Evolutionary conservation across 1,140 invertebrate genomes (phyloP), one percentile per base, ranked within the genome.

Genomic region (Drosophila insularis): DNA sequence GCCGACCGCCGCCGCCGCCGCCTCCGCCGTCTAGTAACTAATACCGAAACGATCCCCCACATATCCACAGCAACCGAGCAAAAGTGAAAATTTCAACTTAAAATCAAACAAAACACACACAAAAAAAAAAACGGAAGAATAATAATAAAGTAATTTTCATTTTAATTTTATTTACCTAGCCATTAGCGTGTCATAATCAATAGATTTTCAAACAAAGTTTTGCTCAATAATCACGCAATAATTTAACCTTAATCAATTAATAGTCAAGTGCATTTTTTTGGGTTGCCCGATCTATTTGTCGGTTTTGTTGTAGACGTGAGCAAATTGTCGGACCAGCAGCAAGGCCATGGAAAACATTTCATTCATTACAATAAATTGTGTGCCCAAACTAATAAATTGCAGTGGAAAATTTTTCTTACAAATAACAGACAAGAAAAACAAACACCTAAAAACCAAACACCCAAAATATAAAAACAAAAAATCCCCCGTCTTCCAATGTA

Each of bases 291-390:
- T n/a, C n/a, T n/a, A n/a, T n/a, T n/a, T n/a, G n/a, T n/a, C n/a
- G n/a, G n/a, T 8, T 17, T 21, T 8, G 1, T 50, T 8, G 17
- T 1, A 35, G 14, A 35, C 55, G 55, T 56, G 55, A 55, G n/a
- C 53, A n/a, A 55, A 55, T n/a, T 55, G 21, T 55, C 53, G 4
- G 55, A 58, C 66, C 32, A 63, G 31, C 60, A 4, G 27, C 32
- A 53, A 46, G 61, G 61, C 73, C 73, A 54, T 32, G 39, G 7
- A 43, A 62, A 62, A 46, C 27, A 40, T 50, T 14, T 61, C 21
- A 13, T 61, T 75, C 21, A 31, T 86, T 85, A 75, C 74, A 59
- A 78, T 63, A 87, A 87, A 75, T 39, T 67, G 63, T 74, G 82
- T 78, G 81, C 61, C 40, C n/a, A 32, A 70, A 78, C 43, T 86